Conservation (phyloP, 2,113 vertebrate genomes). For the Delphinapterus leucas region DNA sequence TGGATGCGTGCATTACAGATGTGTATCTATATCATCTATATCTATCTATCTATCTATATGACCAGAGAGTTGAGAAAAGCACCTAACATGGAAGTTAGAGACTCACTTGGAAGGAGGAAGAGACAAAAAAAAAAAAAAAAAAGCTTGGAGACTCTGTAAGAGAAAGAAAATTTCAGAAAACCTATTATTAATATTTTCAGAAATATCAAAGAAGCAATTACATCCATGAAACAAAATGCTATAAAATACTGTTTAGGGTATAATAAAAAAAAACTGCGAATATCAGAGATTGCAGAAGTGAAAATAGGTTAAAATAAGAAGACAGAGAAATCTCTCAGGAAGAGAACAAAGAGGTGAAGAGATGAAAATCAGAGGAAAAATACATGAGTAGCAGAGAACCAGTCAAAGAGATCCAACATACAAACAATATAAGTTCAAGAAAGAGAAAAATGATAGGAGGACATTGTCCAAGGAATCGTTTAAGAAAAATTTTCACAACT, state of each 20-base stretch:
- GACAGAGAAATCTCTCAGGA: neutral
- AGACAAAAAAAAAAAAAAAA: neutral
- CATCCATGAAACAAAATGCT: neutral
- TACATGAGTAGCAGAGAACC: neutral
- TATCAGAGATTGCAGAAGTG: neutral
- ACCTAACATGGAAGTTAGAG: neutral
- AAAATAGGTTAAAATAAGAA: neutral
- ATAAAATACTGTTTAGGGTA: neutral
- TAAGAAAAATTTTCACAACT: neutral
- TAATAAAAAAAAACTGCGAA: neutral
- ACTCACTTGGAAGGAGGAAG: neutral
- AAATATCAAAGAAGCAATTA: neutral
- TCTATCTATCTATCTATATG: neutral
- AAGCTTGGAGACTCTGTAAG: neutral
- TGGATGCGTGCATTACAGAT: neutral
- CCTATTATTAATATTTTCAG: neutral
- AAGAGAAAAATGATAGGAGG: neutral
- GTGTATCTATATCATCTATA: neutral
- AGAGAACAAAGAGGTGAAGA: neutral
- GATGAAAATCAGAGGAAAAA: neutral
- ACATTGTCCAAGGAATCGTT: neutral
- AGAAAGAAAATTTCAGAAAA: neutral
- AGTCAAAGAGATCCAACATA: neutral
- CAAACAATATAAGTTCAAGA: neutral
- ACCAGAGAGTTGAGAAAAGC: neutral